phyloP scores from a whole-genome alignment of 1,140 invertebrate genomes.

The Hirudo medicinalis region DNA sequence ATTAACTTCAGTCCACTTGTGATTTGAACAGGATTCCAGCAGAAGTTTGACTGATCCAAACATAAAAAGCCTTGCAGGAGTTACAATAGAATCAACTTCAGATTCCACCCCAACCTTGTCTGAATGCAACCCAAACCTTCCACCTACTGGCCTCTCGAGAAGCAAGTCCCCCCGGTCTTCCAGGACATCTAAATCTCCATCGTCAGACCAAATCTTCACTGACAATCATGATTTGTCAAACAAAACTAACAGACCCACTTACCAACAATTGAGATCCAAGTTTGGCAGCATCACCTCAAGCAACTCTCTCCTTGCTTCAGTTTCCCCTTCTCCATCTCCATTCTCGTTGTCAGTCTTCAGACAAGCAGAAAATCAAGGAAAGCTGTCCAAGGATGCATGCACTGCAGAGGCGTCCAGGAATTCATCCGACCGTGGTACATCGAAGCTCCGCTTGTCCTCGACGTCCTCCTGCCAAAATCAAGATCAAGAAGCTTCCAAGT shows the following conservation, averaged over 20 bases:
- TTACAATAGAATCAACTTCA: background rate
- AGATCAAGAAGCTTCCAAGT: background rate
- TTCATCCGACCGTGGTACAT: background rate
- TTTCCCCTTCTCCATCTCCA: no score
- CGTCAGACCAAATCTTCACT: background rate
- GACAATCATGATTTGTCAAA: background rate
- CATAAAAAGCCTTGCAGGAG: background rate
- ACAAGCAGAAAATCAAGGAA: no score
- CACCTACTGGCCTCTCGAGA: background rate
- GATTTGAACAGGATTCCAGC: background rate
- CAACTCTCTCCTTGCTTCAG: no score
- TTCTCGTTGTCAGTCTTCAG: no score
- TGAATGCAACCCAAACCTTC: background rate
- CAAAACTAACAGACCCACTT: background rate
- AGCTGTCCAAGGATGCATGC: background rate
- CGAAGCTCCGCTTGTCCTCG: background rate
- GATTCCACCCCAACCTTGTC: background rate
- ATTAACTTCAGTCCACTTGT: background rate
- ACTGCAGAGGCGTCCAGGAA: background rate
- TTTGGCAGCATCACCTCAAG: no score
- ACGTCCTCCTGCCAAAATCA: background rate
- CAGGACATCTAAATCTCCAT: background rate
- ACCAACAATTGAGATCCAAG: background rate
- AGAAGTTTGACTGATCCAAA: conserved; percentile 8
- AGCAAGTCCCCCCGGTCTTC: background rate